These are phyloP conservation scores for Spondyliosoma cantharus DNA, from an alignment of 2,797 vertebrate species.

Conservation along the genomic window DNA sequence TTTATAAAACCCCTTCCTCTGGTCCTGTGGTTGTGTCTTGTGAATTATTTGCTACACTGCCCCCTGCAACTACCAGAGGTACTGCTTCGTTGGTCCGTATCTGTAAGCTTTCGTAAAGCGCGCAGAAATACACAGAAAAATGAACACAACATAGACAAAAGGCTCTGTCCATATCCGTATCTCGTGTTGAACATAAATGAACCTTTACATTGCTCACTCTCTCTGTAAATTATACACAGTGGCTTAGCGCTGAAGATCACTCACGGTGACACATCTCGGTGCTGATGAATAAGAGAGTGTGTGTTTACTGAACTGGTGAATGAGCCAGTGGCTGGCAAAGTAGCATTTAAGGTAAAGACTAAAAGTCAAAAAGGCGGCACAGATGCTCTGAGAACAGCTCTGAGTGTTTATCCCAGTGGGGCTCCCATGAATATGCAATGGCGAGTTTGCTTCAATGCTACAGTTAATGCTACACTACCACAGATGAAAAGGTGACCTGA, in stretches of 20 bases:
- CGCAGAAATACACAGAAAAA: too few relatives aligned
- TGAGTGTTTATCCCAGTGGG: constrained; percentile 49
- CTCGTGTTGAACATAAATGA: too few relatives aligned
- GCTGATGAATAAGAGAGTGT: constrained; percentile 33
- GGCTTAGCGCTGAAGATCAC: constrained; percentile 22
- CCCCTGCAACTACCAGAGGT: too few relatives aligned
- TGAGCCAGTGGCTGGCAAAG: constrained; percentile 17
- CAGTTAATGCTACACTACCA: constrained; percentile 28
- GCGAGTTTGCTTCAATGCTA: constrained; percentile 46
- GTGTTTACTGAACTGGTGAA: constrained; percentile 26
- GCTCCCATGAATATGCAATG: constrained; percentile 52
- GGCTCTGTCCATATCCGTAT: too few relatives aligned
- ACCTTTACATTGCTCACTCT: background rate
- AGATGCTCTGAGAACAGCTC: constrained; percentile 11
- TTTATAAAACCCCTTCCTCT: too few relatives aligned
- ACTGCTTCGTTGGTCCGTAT: too few relatives aligned
- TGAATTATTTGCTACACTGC: too few relatives aligned
- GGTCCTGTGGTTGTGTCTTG: too few relatives aligned
- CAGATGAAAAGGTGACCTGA: constrained; percentile 51
- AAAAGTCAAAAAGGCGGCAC: constrained; percentile 37
- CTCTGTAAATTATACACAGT: constrained; percentile 27
- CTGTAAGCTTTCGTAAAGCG: too few relatives aligned
- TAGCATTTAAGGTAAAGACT: constrained; percentile 45
- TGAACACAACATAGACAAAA: too few relatives aligned
- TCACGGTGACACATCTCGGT: constrained; percentile 27